phyloP scores from a whole-genome alignment of 2,113 vertebrate genomes.

The Coturnix japonica region DNA sequence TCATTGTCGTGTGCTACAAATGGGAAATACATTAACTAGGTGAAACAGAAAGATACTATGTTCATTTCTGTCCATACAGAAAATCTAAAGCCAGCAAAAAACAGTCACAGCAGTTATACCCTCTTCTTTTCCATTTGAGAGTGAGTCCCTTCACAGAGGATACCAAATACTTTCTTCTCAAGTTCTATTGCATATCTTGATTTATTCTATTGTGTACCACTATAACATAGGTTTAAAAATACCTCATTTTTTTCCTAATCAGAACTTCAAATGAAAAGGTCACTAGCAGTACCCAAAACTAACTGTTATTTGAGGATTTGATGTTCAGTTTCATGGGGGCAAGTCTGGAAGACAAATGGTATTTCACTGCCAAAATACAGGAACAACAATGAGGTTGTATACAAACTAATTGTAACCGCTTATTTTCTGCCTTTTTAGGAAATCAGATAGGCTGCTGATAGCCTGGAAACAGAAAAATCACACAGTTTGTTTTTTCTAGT shows the following conservation, averaged over 20 bases:
- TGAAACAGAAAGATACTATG: not conserved
- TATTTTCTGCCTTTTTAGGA: not conserved
- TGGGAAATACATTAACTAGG: not conserved
- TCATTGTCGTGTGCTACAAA: not conserved
- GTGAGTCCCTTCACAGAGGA: not conserved
- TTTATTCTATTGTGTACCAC: not conserved
- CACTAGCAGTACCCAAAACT: not conserved
- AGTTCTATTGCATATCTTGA: not conserved
- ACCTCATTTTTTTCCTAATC: not conserved
- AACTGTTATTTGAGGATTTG: not conserved
- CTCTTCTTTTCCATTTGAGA: not conserved
- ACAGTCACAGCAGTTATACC: not conserved
- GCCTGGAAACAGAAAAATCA: not conserved
- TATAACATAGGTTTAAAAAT: not conserved
- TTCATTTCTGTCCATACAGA: not conserved
- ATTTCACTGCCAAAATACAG: not conserved
- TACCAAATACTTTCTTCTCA: not conserved
- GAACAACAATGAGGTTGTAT: not conserved
- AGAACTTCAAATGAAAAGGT: not conserved
- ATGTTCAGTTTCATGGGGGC: not conserved
- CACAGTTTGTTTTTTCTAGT: not conserved
- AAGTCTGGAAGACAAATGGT: not conserved
- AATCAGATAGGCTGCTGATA: not conserved
- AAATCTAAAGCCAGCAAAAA: not conserved
- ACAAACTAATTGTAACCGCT: not conserved